These are phyloP conservation scores for Nicator chloris DNA, from an alignment of 2,113 vertebrate genomes.

Conservation along the genomic window DNA sequence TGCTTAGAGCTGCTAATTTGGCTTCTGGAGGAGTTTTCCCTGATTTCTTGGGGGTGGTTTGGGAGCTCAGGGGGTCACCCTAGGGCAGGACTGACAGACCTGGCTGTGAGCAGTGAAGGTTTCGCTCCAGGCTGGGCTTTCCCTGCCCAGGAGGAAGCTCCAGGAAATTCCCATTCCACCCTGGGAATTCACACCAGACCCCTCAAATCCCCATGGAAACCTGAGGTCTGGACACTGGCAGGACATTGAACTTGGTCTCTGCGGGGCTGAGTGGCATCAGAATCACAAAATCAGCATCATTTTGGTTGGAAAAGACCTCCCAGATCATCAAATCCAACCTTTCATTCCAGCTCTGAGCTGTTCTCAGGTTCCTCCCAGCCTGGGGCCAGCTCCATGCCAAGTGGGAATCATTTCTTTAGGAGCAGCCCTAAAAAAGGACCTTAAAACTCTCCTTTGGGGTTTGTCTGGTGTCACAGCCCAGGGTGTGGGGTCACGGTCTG, in stretches of 20 bases:
- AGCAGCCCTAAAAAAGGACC: not conserved
- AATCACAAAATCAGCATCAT: not conserved
- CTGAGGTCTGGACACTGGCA: not conserved
- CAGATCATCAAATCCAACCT: not conserved
- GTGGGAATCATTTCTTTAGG: not conserved
- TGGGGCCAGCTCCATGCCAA: too few relatives aligned
- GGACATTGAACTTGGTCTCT: accelerated
- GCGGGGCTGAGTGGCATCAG: not conserved
- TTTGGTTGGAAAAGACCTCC: not conserved
- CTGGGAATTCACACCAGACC: not conserved
- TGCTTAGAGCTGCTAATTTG: accelerated
- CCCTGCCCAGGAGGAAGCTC: accelerated
- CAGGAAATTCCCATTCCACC: not conserved
- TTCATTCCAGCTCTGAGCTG: not conserved
- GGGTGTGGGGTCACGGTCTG: not conserved
- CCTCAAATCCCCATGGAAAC: accelerated
- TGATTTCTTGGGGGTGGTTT: not conserved
- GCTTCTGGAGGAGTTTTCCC: accelerated
- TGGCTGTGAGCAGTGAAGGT: accelerated
- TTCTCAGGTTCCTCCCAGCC: not conserved
- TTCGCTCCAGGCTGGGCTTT: not conserved
- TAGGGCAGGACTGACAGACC: not conserved
- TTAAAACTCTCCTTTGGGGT: accelerated
- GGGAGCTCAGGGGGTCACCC: not conserved
- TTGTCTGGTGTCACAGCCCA: not conserved